Base-by-base conservation (phyloP, 2,113 vertebrate genomes). In the Cnemophilus loriae region DNA sequence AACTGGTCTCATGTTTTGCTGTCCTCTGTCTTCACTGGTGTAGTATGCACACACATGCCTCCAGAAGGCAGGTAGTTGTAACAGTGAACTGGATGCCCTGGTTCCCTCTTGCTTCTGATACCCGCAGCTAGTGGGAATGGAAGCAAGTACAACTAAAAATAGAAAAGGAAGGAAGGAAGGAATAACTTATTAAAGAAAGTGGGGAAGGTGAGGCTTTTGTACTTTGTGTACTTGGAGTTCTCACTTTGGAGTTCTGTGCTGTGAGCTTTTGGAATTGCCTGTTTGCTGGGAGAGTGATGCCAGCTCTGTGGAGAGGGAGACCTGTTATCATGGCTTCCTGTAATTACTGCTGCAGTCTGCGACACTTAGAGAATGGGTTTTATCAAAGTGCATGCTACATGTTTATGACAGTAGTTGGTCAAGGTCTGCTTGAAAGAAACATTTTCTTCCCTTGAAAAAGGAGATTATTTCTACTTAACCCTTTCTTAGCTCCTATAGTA, bases 311-410 rank as follows among this genome's bases (percentile, higher is more conserved):
- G 89, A 95, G 95, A 53, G 91, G 81, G 92, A 95, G 96, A 88
- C 80, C 91, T 96, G 94, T 96, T 97, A 97, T 98, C 95, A 86
- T 90, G 92, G 97, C 96, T 98, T 98, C 97, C 96, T 96, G 95
- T 97, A 96, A 97, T 98, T 95, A 97, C 96, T 90, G 95, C 97
- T 96, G 97, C 94, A 97, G 97, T 95, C 97, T 96, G 96, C 24
- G 26, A 96, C 97, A 86, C 96, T 96, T 84, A 90, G 95, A 98
- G 95, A 97, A 96, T 88, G 67, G 42, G 86, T 74, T 92, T 93
- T 98, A 96, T 97, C 97, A 96, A 96, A 97, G 97, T 93, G 78
- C 91, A 93, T 81, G 83, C 96, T 83, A 92, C 94, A 93, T 97
- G 96, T 97, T 97, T 97, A 93, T 97, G 95, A 95, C 94, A 95